Evolutionary conservation across 1,140 invertebrate species (phyloP), one percentile per base, ranked within the genome.

Genomic region (Asbolus verrucosus): DNA sequence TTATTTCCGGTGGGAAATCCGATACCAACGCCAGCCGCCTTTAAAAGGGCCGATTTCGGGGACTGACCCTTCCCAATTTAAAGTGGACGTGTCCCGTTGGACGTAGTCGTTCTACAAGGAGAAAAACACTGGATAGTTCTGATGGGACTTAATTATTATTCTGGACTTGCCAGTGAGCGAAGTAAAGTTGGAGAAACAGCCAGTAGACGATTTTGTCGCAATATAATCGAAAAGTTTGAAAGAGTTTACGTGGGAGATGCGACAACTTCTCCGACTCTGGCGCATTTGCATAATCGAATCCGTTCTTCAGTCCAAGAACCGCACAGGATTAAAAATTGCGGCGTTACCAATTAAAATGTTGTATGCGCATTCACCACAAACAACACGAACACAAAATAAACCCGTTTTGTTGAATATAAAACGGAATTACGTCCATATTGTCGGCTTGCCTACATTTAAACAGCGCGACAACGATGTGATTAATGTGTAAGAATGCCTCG

Each of bases 401-500:
- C 46, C 27, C 46, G 46, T 54, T n/a, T n/a, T 13, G 41, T 31
- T 67, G 43, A 59, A 67, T 54, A 67, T 67, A 67, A 67, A 67
- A 50, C 65, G 31, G 43, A 67, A 67, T 67, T 50, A 67, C 33
- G 43, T 67, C 30, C 65, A 67, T 54, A 67, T 67, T 67, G 41
- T 54, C 11, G 65, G 50, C 43, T 43, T 67, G 65, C 59, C 59
- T 67, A 67, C 65, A 67, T 67, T 67, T 67, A 67, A 30, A 67
- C 41, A 67, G 31, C 65, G 38, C 65, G 18, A 36, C 65, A 54
- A 54, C 43, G 31, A 36, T 59, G 38, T 67, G 65, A 67, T 67
- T 67, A 67, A 67, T 67, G 65, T 6, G 8, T 13, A 27, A 54
- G 21, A 54, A 21, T 54, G 46, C 14, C 4, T 18, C 46, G 46